A percentile compares a stretch with the other conserved stretches of the same genome.
Evolutionary conservation across 64 coral and sea anemone genomes (phyloP).

Genomic region (Hydrozoanthus tunicans): DNA sequence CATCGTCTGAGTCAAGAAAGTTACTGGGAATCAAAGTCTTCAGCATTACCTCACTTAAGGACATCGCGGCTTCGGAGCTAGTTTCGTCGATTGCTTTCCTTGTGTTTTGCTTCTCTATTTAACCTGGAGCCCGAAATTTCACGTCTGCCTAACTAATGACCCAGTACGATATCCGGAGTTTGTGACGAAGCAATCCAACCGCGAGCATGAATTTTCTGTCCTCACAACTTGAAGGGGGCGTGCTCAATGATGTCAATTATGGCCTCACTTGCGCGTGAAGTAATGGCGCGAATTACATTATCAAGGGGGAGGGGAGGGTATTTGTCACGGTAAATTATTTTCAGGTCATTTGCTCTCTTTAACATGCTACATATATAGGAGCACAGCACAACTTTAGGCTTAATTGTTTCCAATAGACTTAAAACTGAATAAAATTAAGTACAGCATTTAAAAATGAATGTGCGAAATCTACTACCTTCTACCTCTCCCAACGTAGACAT

Average conservation of each 20-base stretch:
- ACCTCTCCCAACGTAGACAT: slow-evolving; percentile 1
- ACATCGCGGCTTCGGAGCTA: slow-evolving; percentile 72
- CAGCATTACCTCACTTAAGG: slow-evolving; percentile 98
- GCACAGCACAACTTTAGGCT: too few species aligned
- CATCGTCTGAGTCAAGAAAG: slow-evolving; percentile 99
- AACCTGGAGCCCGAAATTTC: slow-evolving; percentile 37
- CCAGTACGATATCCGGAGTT: neutral
- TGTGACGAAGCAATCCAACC: slow-evolving; percentile 50
- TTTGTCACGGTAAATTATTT: neutral
- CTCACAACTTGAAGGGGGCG: slow-evolving; percentile 55
- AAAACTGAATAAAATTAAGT: neutral
- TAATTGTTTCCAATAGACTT: neutral
- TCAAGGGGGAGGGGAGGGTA: slow-evolving; percentile 47
- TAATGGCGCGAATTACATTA: slow-evolving; percentile 63
- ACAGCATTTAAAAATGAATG: neutral
- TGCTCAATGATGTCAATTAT: slow-evolving; percentile 68
- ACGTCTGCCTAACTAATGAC: slow-evolving; percentile 15
- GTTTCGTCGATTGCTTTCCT: slow-evolving; percentile 17
- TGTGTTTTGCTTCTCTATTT: neutral
- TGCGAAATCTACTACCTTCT: neutral
- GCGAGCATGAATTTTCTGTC: slow-evolving; percentile 51
- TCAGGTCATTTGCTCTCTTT: too few species aligned
- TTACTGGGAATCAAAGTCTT: slow-evolving; percentile 99
- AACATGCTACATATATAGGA: too few species aligned
- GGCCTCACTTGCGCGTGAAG: slow-evolving; percentile 57